Evolutionary conservation across 2,113 vertebrate genomes (phyloP), one percentile per base, ranked within the genome.

Genomic region (Gnathochromis pfefferi): DNA sequence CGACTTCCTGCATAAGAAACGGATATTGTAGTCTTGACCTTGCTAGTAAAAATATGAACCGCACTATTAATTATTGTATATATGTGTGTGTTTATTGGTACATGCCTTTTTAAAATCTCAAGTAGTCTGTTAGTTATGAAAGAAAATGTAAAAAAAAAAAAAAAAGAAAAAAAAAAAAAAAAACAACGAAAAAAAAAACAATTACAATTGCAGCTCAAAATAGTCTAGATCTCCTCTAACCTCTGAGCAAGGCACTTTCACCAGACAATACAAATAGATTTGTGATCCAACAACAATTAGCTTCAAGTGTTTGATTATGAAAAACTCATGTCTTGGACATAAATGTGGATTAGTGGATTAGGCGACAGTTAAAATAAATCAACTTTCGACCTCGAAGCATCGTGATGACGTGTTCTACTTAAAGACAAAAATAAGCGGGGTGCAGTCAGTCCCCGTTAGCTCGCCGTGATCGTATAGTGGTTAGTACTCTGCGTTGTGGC

Each of bases 401-500:
- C 21, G 0, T 70, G 42, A 4, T 49, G 16, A 19, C 17, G 2
- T 19, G 31, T 26, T 31, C 16, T 31, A n/a, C 26, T 82, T 21
- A 82, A 1, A 0, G 4, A 4, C 9, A 47, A 3, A 19, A 4
- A 38, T 8, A n/a, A 9, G 2, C 2, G 1, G 1, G 1, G 1
- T 4, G 7, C 3, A 14, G 3, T 7, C 51, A 42, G 51, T 14
- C 17, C 42, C 28, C 4, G 2, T 1, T 93, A 93, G 96, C 95
- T 95, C 95, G 96, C 96, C 96, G 96, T 97, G 96, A 96, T 96
- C 96, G 95, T 96, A 96, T 96, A 96, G 94, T 96, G 96, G 96
- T 96, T 95, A 97, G 96, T 96, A 96, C 95, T 96, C 96, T 97
- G 96, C 96, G 96, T 97, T 97, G 96, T 97, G 96, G 96, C 96